phyloP scores from a whole-genome alignment of 2,797 vertebrate species.

The Chelonia mydas region DNA sequence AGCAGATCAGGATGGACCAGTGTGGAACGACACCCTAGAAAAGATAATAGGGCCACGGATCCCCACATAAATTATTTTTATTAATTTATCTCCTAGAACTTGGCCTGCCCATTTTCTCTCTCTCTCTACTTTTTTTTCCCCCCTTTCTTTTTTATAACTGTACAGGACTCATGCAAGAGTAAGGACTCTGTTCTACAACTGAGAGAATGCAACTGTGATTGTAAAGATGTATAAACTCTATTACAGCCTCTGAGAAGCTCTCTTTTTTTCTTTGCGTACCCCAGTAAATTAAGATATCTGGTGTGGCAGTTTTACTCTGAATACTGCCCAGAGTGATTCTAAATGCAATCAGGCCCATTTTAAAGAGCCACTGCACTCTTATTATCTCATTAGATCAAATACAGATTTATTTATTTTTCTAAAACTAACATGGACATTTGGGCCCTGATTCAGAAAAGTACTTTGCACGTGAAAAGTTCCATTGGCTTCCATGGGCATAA shows the following conservation, averaged over 20 bases:
- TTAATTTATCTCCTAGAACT: neutral
- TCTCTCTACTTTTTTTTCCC: no score
- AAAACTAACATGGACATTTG: neutral
- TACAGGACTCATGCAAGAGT: no score
- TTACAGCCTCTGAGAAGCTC: neutral
- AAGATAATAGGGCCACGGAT: neutral
- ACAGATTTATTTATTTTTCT: neutral
- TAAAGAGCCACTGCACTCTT: neutral
- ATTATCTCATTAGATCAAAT: neutral
- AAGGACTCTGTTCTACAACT: neutral
- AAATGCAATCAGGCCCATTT: neutral
- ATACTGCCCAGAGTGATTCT: neutral
- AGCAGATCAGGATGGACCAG: neutral
- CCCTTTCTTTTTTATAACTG: no score
- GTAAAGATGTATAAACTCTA: neutral
- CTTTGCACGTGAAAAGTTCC: neutral
- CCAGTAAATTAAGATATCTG: neutral
- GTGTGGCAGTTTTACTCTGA: neutral
- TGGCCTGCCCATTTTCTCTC: neutral
- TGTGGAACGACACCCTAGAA: neutral
- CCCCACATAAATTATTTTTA: neutral
- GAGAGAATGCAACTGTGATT: neutral
- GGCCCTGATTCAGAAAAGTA: neutral
- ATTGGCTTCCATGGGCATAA: accelerated
- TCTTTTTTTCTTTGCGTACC: neutral